Evolutionary conservation across 2,888 invertebrate genomes (phyloP).

Genomic region (Cyclophora albipunctata): DNA sequence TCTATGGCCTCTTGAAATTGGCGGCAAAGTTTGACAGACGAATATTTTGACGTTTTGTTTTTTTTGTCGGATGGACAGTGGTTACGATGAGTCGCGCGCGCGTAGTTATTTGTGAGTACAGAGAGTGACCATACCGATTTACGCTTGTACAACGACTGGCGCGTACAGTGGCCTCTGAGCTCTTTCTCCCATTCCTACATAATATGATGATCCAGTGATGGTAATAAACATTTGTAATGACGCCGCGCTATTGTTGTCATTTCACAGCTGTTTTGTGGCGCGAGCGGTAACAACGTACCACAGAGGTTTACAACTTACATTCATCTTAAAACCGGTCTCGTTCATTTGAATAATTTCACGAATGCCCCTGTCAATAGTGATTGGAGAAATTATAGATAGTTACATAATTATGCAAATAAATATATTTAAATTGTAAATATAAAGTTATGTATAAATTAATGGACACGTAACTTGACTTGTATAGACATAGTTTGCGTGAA

Average conservation of each 20-base stretch:
- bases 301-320: slow-evolving; percentile 20
- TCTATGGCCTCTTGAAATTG: slow-evolving; percentile 11
- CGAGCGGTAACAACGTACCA: slow-evolving; percentile 10
- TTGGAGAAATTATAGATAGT: slow-evolving; percentile 27
- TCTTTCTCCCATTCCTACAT: slow-evolving; percentile 73
- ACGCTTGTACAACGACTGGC: slow-evolving; percentile 66
- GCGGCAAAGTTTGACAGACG: slow-evolving; percentile 33
- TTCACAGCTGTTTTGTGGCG: slow-evolving; percentile 40
- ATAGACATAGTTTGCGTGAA: slow-evolving; percentile 1
- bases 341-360: slow-evolving; percentile 20
- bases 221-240: slow-evolving; percentile 45
- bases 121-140: slow-evolving; percentile 73
- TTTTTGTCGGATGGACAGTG: slow-evolving; percentile 35
- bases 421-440: slow-evolving; percentile 18
- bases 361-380: slow-evolving; percentile 14
- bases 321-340: slow-evolving; percentile 3
- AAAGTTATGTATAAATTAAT: slow-evolving; percentile 11
- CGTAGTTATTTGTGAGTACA: slow-evolving; percentile 41
- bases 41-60: slow-evolving; percentile 30
- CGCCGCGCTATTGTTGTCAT: slow-evolving; percentile 33
- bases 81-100: slow-evolving; percentile 23
- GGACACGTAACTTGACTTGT: slow-evolving; percentile 3
- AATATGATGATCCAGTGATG: slow-evolving; percentile 54
- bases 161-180: slow-evolving; percentile 52
- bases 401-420: slow-evolving; percentile 33